These are phyloP conservation scores for Adelphocoris suturalis DNA, from an alignment of 2,888 invertebrate genomes.

Conservation along the genomic window DNA sequence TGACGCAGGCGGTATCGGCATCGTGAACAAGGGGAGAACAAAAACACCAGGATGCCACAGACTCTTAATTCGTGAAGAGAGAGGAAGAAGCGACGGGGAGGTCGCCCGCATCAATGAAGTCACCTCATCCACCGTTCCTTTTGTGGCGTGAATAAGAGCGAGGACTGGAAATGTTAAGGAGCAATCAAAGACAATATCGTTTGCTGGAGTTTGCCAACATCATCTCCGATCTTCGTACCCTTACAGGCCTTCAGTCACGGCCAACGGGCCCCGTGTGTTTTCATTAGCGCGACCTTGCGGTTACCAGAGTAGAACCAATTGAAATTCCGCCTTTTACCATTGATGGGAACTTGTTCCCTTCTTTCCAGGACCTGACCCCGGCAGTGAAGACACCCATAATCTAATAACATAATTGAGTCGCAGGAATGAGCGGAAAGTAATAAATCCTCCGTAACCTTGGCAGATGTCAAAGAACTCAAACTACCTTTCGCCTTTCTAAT, in stretches of 20 bases:
- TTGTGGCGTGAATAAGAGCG: slow-evolving; percentile 16
- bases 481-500: neutral
- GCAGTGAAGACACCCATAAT: slow-evolving; percentile 8
- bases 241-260: slow-evolving; percentile 24
- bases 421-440: slow-evolving; percentile 6
- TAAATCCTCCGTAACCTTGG: slow-evolving; percentile 9
- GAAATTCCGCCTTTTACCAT: slow-evolving; percentile 12
- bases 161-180: slow-evolving; percentile 30
- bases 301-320: neutral
- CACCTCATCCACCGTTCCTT: neutral
- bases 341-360: no score
- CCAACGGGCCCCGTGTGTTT: slow-evolving; percentile 13
- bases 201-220: slow-evolving; percentile 5
- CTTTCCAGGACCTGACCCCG: neutral
- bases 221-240: neutral
- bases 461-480: neutral
- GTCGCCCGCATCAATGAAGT: slow-evolving; percentile 14
- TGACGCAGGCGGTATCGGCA: slow-evolving; percentile 22
- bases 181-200: slow-evolving; percentile 39
- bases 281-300: slow-evolving; percentile 34
- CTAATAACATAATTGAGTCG: neutral
- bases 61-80: slow-evolving; percentile 39
- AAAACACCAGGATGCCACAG: neutral
- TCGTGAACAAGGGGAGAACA: slow-evolving; percentile 39
- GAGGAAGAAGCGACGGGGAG: slow-evolving; percentile 8